phyloP scores from a whole-genome alignment of 2,113 vertebrate genomes.

The Centropus unirufus region DNA sequence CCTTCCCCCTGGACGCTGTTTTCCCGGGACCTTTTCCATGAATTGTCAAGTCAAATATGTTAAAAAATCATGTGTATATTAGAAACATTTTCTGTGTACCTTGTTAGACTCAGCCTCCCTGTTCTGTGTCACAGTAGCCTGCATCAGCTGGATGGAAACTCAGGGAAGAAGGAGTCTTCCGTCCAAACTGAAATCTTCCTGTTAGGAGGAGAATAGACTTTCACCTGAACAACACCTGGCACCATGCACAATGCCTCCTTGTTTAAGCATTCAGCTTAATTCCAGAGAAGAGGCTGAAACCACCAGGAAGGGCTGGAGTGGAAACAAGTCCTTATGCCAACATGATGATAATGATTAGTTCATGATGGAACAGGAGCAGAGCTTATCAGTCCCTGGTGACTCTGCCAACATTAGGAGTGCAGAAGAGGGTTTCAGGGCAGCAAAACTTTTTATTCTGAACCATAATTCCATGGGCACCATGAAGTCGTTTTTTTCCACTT shows the following conservation, averaged over 20 bases:
- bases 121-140: slow-evolving; percentile 53
- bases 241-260: slow-evolving; percentile 42
- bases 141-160: slow-evolving; percentile 51
- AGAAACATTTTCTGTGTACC: slow-evolving; percentile 62
- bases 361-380: slow-evolving; percentile 56
- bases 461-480: slow-evolving; percentile 42
- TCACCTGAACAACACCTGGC: slow-evolving; percentile 26
- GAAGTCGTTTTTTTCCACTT: slow-evolving; percentile 59
- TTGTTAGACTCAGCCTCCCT: slow-evolving; percentile 52
- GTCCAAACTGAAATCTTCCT: slow-evolving; percentile 46
- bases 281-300: slow-evolving; percentile 62
- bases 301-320: slow-evolving; percentile 62
- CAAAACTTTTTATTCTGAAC: slow-evolving; percentile 60
- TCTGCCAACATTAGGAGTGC: slow-evolving; percentile 24
- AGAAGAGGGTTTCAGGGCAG: slow-evolving; percentile 66
- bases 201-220: slow-evolving; percentile 24
- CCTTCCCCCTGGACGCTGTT: neutral
- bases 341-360: neutral
- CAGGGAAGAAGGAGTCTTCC: slow-evolving; percentile 63
- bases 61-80: neutral
- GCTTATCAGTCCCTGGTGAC: slow-evolving; percentile 46
- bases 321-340: slow-evolving; percentile 46
- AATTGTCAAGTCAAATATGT: neutral
- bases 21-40: neutral
- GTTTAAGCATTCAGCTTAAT: slow-evolving; percentile 43